Evolutionary conservation across 2,797 vertebrate genomes (phyloP).

Genomic region (Morelia viridis): DNA sequence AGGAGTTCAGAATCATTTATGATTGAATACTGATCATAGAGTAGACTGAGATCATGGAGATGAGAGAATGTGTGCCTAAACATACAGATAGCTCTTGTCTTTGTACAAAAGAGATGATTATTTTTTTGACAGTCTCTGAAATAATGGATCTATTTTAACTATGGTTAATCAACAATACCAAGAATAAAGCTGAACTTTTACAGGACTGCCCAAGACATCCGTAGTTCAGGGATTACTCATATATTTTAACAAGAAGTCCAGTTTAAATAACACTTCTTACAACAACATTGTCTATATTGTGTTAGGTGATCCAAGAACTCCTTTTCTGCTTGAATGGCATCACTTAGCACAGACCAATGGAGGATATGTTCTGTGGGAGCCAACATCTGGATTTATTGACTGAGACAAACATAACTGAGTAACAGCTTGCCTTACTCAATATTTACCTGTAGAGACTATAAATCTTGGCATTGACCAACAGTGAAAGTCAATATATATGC

Average conservation of each 20-base stretch:
- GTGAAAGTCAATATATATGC: conserved; percentile 37
- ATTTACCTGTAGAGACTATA: conserved; percentile 55
- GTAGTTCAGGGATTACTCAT: not conserved
- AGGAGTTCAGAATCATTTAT: not conserved
- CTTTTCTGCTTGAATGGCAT: conserved; percentile 6
- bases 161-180: not conserved
- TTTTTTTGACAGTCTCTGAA: not conserved
- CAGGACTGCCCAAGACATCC: not conserved
- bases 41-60: not conserved
- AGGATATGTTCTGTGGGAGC: conserved; percentile 26
- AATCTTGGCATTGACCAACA: conserved; percentile 57
- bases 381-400: conserved; percentile 46
- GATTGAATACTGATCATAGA: not conserved
- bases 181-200: not conserved
- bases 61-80: not conserved
- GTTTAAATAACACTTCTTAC: not conserved
- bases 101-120: not conserved
- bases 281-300: not conserved
- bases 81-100: not conserved
- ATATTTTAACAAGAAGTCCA: not conserved
- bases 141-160: not conserved
- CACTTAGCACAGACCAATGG: not conserved
- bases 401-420: conserved; percentile 42
- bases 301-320: not conserved
- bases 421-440: conserved; percentile 53